These are phyloP conservation scores for Pristiophorus japonicus DNA, from an alignment of 2,113 vertebrate species.

Conservation along the genomic window DNA sequence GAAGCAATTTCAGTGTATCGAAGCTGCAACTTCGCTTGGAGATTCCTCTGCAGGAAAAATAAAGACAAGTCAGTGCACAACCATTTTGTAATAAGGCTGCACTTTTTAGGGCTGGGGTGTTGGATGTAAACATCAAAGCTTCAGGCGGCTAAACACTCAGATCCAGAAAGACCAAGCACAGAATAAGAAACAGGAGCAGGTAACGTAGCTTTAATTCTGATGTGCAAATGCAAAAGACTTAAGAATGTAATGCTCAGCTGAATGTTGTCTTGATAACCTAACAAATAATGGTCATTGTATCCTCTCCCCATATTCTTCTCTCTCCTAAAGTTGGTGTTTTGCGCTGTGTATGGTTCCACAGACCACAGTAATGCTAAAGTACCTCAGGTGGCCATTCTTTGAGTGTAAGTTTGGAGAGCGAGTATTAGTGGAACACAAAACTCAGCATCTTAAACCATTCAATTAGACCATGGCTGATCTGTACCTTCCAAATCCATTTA, in stretches of 20 bases:
- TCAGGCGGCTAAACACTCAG: too few relatives aligned
- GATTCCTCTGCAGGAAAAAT: slow-evolving; percentile 61
- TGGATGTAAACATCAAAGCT: neutral
- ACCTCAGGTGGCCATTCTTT: neutral
- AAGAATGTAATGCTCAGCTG: neutral
- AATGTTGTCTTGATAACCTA: neutral
- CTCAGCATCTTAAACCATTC: neutral
- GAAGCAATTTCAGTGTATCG: slow-evolving; percentile 82
- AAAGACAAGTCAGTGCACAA: neutral
- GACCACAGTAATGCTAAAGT: neutral
- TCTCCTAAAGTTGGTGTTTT: neutral
- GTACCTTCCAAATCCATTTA: neutral
- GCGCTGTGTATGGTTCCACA: neutral
- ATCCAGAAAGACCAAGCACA: neutral
- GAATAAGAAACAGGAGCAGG: neutral
- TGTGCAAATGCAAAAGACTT: neutral
- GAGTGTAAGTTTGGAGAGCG: neutral
- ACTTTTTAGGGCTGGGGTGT: neutral
- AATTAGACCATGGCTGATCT: neutral
- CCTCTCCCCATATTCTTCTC: neutral
- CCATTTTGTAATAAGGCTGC: neutral
- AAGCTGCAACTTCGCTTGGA: slow-evolving; percentile 79
- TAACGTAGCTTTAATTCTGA: neutral
- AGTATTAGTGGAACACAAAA: neutral
- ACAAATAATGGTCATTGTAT: neutral